These are phyloP conservation scores for Drosophila parvula DNA, from an alignment of 1,140 invertebrate genomes.

Conservation along the genomic window DNA sequence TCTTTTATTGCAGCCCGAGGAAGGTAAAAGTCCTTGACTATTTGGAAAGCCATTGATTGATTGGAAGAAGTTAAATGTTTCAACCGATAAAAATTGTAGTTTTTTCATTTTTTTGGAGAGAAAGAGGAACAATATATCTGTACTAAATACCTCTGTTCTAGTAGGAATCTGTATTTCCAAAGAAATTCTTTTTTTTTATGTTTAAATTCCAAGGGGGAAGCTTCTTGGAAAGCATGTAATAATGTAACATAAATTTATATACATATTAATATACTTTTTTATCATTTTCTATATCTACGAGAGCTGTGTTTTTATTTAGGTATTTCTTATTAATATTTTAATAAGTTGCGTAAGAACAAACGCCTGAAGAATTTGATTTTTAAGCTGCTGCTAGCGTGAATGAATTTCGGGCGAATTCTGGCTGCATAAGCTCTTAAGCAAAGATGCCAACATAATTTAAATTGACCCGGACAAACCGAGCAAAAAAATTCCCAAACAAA, in stretches of 20 bases:
- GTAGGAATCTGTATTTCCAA: too few species aligned
- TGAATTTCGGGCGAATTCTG: not conserved
- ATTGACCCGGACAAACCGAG: conserved; percentile 40
- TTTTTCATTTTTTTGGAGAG: not conserved
- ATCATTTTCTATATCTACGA: too few species aligned
- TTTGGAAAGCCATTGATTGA: conserved; percentile 11
- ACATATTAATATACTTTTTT: too few species aligned
- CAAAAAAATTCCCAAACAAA: conserved; percentile 23
- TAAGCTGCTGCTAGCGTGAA: not conserved
- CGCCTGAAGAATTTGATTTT: not conserved
- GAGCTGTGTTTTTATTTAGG: too few species aligned
- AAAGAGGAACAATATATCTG: not conserved
- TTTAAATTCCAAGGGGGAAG: too few species aligned
- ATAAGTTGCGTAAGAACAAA: not conserved
- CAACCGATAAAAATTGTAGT: conserved; percentile 1
- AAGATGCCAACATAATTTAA: conserved; percentile 42
- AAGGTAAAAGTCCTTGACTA: conserved; percentile 19
- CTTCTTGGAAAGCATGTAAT: too few species aligned
- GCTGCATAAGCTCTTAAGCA: conserved; percentile 1
- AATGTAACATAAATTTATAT: too few species aligned
- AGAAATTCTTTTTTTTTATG: too few species aligned
- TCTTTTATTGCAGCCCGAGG: conserved; percentile 12
- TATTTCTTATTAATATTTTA: too few species aligned
- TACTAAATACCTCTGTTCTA: too few species aligned
- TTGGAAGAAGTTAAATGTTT: conserved; percentile 9